Evolutionary conservation across 2,113 vertebrate genomes (phyloP), one percentile per base, ranked within the genome.

Genomic region (Caloenas nicobarica): DNA sequence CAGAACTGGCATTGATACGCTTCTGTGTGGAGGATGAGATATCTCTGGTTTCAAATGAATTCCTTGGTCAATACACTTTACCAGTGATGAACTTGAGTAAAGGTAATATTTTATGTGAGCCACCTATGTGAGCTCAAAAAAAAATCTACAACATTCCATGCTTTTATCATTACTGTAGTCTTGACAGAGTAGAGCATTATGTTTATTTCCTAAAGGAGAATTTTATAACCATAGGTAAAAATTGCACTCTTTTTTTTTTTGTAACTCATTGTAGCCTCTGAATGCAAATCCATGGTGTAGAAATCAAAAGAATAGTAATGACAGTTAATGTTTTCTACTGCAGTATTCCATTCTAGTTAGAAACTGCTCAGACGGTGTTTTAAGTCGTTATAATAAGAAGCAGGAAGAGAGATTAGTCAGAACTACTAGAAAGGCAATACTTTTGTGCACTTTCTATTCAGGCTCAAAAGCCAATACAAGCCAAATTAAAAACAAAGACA

Each of bases 41-140:
- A 13, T 95, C 98, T 42, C 17, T 99, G 58, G 28, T 96, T 54
- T 93, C 81, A 93, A 98, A 97, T 15, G 98, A 99, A 31, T 98
- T 99, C 90, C 97, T 99, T 28, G 99, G 98, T 50, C 99, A 99
- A 93, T 99, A 98, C 94, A 98, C 98, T 14, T 93, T 99, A 94
- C 98, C 98, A 87, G 93, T 99, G 91, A 91, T 86, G 71, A 98
- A 98, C 96, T 95, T 99, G 93, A 98, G 92, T 74, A 98, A 98
- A 99, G 99, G 99, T 99, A 98, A 98, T 96, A 36, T 46, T 93
- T 34, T 16, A 8, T 8, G 33, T 89, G 51, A 90, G 26, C 12
- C 16, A 50, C 13, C 3, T 58, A 3, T 21, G 82, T 54, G 5
- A 51, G 15, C 38, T 81, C 7, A 44, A 73, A 77, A 51, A 77